Base-by-base conservation (phyloP, 2,797 vertebrate species). In the Synaphobranchus kaupii region DNA sequence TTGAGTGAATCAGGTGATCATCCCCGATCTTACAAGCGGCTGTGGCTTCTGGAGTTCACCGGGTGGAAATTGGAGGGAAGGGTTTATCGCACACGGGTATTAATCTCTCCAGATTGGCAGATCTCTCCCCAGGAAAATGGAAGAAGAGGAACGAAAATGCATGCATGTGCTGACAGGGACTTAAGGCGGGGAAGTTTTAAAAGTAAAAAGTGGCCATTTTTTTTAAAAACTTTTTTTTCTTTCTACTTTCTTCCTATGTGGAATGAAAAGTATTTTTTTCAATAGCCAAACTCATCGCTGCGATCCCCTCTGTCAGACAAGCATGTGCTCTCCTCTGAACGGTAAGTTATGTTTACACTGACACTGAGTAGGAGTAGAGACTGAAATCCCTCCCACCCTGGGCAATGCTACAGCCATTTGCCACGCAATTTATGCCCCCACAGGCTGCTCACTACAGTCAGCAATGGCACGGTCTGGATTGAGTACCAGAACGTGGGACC, bases 1-100 rank as follows among this genome's bases (percentile, higher is more conserved):
- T 96, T 95, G 96, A 97, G 93, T 96, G 96, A 96, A 96, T 96
- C 96, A 96, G 95, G 96, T 96, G 96, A 96, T 96, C 95, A 95
- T 96, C 96, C 96, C 96, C 96, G 96, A 96, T 96, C 96, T 96
- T 94, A 94, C 95, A 96, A 90, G 92, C 94, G 92, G 92, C 89
- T 91, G 91, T 94, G 95, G 94, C 94, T 96, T 96, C 94, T 95
- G 94, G 94, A 95, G 95, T 95, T 95, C 90, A 94, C 95, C 94
- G 91, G 92, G 93, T 95, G 95, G 92, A 96, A 96, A 96, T 96
- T 96, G 95, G 94, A 95, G 95, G 93, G 94, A 93, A 93, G 93
- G 93, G 48, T 96, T 96, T 96, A 96, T 96, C 95, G 94, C 95
- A 95, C 95, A 93, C 95, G 89, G 94, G 95, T 50, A 95, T 96